Percentiles rank a stretch among this genome's conserved stretches.
Evolutionary conservation across 1,140 invertebrate species (phyloP).

Genomic region (Heterodera schachtii): DNA sequence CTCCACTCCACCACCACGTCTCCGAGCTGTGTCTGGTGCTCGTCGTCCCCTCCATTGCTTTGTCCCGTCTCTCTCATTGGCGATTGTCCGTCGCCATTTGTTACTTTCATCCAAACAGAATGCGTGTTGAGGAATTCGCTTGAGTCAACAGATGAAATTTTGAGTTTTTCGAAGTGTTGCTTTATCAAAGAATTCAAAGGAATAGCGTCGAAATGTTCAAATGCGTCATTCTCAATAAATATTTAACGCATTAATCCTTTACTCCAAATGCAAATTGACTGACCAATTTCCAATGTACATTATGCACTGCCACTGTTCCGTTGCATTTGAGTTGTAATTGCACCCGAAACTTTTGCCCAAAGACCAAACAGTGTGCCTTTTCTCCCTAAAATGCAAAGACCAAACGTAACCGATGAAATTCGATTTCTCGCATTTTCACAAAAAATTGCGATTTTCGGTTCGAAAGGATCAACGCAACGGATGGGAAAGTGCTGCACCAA

Average conservation of each 20-base stretch:
- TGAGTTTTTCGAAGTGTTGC: neutral
- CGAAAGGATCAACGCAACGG: constrained; percentile 18
- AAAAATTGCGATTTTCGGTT: neutral
- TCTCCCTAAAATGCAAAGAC: constrained; percentile 11
- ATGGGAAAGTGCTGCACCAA: constrained; percentile 14
- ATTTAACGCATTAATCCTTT: neutral
- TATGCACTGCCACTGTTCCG: neutral
- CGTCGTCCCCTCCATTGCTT: neutral
- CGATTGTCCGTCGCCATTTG: neutral
- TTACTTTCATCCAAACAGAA: neutral
- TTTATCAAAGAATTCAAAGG: neutral
- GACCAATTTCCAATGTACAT: constrained; percentile 31
- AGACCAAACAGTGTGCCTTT: constrained; percentile 22
- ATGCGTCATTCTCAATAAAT: constrained; percentile 5
- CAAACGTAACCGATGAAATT: neutral
- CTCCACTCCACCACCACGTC: constrained; percentile 27
- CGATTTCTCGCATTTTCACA: constrained; percentile 16
- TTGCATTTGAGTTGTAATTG: neutral
- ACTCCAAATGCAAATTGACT: neutral
- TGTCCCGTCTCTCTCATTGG: neutral
- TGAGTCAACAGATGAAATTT: neutral
- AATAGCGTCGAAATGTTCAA: neutral
- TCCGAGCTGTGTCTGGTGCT: neutral
- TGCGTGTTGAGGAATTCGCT: neutral
- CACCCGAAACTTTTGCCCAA: constrained; percentile 19